Conservation (phyloP, 2,797 vertebrate genomes). For the Balearica regulorum region DNA sequence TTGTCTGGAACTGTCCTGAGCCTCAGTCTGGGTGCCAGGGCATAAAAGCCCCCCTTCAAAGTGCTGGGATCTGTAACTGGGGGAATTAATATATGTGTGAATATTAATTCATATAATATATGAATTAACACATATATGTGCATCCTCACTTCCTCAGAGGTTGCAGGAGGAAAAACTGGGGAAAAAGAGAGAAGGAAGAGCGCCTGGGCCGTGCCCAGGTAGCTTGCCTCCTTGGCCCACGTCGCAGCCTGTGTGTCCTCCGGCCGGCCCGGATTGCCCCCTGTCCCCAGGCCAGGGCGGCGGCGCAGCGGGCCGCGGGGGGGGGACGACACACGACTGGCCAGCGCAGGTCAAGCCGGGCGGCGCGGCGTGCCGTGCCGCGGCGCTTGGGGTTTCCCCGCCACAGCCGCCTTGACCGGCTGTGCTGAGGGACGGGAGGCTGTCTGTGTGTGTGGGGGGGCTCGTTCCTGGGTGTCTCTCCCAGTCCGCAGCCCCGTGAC, state of each 20-base stretch:
- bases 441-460: too few species aligned
- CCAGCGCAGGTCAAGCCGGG: not conserved
- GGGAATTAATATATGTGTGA: rapidly evolving
- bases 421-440: not conserved
- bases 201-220: not conserved
- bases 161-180: too few species aligned
- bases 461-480: not conserved
- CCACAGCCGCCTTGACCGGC: too few species aligned
- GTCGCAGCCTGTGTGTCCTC: not conserved
- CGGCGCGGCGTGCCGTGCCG: not conserved
- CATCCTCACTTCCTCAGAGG: rapidly evolving
- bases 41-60: rapidly evolving
- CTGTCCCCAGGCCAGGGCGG: not conserved
- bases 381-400: not conserved
- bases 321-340: not conserved
- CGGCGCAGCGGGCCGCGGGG: not conserved
- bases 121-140: too few species aligned
- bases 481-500: not conserved
- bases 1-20: not conserved
- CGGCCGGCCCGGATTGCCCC: not conserved
- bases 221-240: too few species aligned
- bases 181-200: not conserved
- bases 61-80: not conserved
- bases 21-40: not conserved
- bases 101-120: too few species aligned